Evolutionary conservation across 2,113 vertebrate species (phyloP), one percentile per base, ranked within the genome.

Genomic region (Cyanoramphus novaezelandiae): DNA sequence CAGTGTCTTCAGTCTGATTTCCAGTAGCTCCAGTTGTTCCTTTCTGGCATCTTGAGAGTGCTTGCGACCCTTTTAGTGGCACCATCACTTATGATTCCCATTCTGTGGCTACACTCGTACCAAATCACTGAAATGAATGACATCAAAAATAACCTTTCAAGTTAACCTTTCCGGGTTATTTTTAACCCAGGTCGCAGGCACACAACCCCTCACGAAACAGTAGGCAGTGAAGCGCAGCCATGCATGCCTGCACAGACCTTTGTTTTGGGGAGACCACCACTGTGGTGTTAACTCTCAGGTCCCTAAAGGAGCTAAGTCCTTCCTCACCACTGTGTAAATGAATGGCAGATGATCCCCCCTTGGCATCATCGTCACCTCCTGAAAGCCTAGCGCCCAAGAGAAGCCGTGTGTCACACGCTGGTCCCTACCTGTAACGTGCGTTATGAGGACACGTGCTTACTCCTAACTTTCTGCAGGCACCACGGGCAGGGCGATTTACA

Each of bases 121-220:
- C 4, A 77, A 50, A 74, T 49, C 64, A 43, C 43, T 47, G 69
- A 75, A 71, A 74, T 21, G 28, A 62, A 59, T 0, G 2, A 39
- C 64, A 43, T 75, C 47, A 47, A 68, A 88, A 71, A 75, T 25
- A 84, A 71, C 77, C 77, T 84, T 86, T 60, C n/a, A 13, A 35
- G 80, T 96, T 97, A 92, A 97, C 88, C 83, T 94, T 84, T 88
- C 60, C 37, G 39, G 70, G 76, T 92, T 96, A 89, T 71, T 94
- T 92, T 95, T 93, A 95, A 97, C 80, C 29, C 55, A 75, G 77
- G 57, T 37, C 0, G 2, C 31, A 80, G 60, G 59, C 44, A 33
- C 17, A 17, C 16, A 47, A 23, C 17, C 70, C 43, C 43, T 81
- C 60, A 57, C 62, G 71, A 86, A 92, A 80, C 25, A 69, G 63